Conservation (phyloP, 2,888 invertebrate genomes). For the Andrena dorsata region DNA sequence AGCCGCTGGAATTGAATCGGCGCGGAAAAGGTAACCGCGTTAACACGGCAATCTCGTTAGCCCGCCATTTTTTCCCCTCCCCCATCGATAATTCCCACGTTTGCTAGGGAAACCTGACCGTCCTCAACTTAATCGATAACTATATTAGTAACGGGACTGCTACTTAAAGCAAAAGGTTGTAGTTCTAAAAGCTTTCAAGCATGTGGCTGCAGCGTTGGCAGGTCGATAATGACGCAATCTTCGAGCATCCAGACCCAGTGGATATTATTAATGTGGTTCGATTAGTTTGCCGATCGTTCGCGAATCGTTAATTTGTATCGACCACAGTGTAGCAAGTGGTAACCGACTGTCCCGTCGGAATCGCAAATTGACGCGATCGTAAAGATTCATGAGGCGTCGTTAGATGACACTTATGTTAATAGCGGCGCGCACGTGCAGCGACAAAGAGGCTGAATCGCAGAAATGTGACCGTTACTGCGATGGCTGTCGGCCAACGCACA, state of each 20-base stretch:
- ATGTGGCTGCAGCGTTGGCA: neutral
- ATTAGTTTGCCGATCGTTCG: conserved; percentile 18
- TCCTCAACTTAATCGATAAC: conserved; percentile 26
- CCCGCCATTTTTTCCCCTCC: conserved; percentile 24
- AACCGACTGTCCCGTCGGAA: conserved; percentile 30
- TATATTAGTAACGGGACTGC: neutral
- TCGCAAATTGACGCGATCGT: conserved; percentile 50
- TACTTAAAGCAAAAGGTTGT: neutral
- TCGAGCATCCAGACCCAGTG: too few species aligned
- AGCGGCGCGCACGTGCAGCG: conserved; percentile 17
- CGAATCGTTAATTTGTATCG: conserved; percentile 13
- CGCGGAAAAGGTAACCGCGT: conserved; percentile 20
- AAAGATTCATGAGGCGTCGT: conserved; percentile 55
- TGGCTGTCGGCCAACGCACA: conserved; percentile 38
- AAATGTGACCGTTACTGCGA: conserved; percentile 42
- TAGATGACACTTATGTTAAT: conserved; percentile 62
- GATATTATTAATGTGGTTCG: neutral
- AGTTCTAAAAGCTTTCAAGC: neutral
- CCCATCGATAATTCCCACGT: conserved; percentile 50
- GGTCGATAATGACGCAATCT: neutral
- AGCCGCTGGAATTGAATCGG: conserved; percentile 9
- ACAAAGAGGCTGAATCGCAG: conserved; percentile 32
- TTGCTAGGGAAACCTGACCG: conserved; percentile 29
- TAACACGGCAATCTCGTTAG: conserved; percentile 45
- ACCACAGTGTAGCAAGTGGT: conserved; percentile 19